A percentile compares a stretch with the other conserved stretches of the same genome.
These are phyloP conservation scores for Apamea epomidion DNA, from an alignment of 2,888 invertebrate species.

Conservation along the genomic window DNA sequence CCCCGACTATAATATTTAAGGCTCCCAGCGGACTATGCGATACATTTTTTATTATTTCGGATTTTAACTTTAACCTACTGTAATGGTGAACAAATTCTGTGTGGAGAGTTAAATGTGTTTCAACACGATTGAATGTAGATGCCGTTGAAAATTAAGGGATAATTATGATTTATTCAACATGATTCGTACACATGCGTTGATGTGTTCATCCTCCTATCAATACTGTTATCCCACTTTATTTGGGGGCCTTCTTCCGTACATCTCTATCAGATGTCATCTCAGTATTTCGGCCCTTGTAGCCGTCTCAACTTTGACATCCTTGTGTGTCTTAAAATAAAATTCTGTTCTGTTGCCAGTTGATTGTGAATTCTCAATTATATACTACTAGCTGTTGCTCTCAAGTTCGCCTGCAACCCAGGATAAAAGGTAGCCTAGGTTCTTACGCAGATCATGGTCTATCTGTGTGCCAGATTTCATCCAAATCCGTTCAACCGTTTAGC, in stretches of 20 bases:
- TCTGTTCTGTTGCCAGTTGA: background rate
- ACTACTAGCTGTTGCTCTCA: too few species aligned
- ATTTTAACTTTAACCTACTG: constrained; percentile 36
- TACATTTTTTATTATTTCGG: constrained; percentile 58
- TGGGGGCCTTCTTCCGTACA: background rate
- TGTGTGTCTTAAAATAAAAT: background rate
- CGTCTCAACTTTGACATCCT: too few species aligned
- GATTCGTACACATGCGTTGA: background rate
- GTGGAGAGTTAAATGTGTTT: constrained; percentile 3
- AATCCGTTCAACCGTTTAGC: too few species aligned
- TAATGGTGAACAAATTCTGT: constrained; percentile 8
- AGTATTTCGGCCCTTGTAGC: background rate
- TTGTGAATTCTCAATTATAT: background rate
- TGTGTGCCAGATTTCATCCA: too few species aligned
- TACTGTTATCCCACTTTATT: background rate
- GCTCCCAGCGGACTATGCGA: constrained; percentile 40
- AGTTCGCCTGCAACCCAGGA: too few species aligned
- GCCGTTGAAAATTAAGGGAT: background rate
- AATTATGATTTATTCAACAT: background rate
- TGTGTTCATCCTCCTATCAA: background rate
- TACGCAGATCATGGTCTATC: too few species aligned
- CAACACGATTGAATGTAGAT: background rate
- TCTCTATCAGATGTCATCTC: background rate
- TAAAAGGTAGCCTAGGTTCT: too few species aligned
- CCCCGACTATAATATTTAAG: constrained; percentile 65